phyloP scores from a whole-genome alignment of 1,140 invertebrate species.

The Chelonus insularis region DNA sequence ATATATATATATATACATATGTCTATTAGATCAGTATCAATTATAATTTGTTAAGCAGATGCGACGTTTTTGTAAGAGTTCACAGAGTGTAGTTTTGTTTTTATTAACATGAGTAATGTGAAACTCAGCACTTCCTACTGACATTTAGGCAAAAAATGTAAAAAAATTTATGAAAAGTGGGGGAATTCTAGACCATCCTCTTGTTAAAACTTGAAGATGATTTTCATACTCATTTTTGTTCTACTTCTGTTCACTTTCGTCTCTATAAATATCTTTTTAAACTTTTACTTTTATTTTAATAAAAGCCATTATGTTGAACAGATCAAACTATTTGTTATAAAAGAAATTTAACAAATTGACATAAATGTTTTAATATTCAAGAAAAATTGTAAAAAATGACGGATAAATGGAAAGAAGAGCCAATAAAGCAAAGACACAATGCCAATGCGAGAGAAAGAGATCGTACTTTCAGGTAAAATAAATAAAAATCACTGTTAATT shows the following conservation, averaged over 20 bases:
- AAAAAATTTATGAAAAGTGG: too few relatives aligned
- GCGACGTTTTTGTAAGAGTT: neutral
- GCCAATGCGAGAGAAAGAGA: conserved; percentile 75
- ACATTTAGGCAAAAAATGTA: too few relatives aligned
- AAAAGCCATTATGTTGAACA: too few relatives aligned
- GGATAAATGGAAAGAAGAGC: conserved; percentile 28
- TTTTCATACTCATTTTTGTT: too few relatives aligned
- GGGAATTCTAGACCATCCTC: too few relatives aligned
- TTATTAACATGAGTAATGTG: conserved; percentile 33
- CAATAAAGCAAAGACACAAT: conserved; percentile 65
- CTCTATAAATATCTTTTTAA: neutral
- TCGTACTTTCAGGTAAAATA: conserved; percentile 71
- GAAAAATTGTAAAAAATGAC: conserved; percentile 6
- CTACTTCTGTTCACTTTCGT: neutral
- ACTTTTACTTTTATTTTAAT: too few relatives aligned
- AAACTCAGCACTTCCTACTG: conserved; percentile 41
- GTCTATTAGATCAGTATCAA: too few relatives aligned
- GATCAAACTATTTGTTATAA: too few relatives aligned
- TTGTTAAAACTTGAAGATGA: too few relatives aligned
- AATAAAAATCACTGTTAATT: too few relatives aligned
- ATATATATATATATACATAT: too few relatives aligned
- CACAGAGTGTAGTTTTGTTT: neutral
- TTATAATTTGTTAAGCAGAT: conserved; percentile 12
- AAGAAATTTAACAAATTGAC: neutral
- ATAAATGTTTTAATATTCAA: neutral